These are phyloP conservation scores for Magallana ariakensis DNA, from an alignment of 1,140 invertebrate genomes.

Conservation along the genomic window DNA sequence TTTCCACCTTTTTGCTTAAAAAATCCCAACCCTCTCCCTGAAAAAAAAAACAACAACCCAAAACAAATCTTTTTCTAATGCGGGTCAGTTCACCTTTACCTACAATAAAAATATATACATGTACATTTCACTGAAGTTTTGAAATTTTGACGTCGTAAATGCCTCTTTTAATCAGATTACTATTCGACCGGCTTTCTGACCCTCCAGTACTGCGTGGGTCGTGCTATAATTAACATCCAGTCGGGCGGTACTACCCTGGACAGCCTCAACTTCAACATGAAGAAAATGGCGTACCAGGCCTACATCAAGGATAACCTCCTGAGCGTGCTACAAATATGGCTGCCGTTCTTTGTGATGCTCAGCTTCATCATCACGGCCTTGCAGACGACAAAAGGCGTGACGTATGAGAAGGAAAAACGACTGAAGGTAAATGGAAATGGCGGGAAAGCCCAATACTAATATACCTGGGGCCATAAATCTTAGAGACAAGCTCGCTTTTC, in stretches of 20 bases:
- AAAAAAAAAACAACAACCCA: neutral
- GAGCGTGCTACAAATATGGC: constrained; percentile 75
- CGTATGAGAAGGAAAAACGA: constrained; percentile 77
- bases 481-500: no score
- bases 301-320: constrained; percentile 70
- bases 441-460: no score
- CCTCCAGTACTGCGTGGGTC: constrained; percentile 84
- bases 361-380: constrained; percentile 83
- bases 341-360: constrained; percentile 81
- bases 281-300: constrained; percentile 80
- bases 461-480: no score
- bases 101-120: neutral
- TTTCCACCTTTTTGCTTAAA: neutral
- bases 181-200: constrained; percentile 85
- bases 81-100: no score
- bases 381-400: constrained; percentile 73
- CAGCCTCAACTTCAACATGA: constrained; percentile 64
- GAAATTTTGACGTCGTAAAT: neutral
- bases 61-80: neutral
- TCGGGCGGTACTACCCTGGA: constrained; percentile 3
- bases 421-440: constrained; percentile 72
- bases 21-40: neutral
- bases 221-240: constrained; percentile 81
- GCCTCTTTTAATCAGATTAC: constrained; percentile 82
- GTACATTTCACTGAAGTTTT: neutral